Percentiles rank a stretch among this genome's conserved stretches.
Evolutionary conservation across 1,140 invertebrate genomes (phyloP).

Genomic region (Nephotettix cincticeps): DNA sequence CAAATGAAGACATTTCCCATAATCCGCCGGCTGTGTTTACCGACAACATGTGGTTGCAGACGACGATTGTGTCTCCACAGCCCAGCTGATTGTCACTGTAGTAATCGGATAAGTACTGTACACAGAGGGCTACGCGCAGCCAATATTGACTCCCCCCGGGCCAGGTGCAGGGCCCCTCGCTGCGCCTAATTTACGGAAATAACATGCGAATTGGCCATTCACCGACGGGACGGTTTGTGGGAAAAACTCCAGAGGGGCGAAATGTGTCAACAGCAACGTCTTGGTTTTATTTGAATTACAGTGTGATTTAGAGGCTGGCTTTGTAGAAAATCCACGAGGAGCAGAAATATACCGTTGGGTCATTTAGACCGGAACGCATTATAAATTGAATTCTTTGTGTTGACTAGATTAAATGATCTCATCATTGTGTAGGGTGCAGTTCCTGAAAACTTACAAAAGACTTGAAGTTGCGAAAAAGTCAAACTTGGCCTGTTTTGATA

Average conservation of each 20-base stretch:
- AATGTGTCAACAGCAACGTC: constrained; percentile 4
- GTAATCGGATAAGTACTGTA: too few species aligned
- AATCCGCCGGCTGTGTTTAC: background rate
- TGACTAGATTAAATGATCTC: too few species aligned
- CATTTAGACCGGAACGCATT: too few species aligned
- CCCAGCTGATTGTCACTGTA: too few species aligned
- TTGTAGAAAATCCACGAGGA: too few species aligned
- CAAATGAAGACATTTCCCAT: background rate
- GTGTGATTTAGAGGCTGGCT: background rate
- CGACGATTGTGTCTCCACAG: too few species aligned
- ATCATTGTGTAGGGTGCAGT: too few species aligned
- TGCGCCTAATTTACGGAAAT: constrained; percentile 13
- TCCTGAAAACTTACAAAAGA: too few species aligned
- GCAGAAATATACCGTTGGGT: too few species aligned
- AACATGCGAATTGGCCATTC: constrained; percentile 22
- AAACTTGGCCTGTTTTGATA: too few species aligned
- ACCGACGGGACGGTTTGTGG: constrained; percentile 10
- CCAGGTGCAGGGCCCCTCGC: background rate
- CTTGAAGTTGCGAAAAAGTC: too few species aligned
- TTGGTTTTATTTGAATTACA: background rate
- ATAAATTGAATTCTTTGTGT: too few species aligned
- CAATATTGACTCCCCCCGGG: background rate
- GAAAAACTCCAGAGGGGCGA: background rate
- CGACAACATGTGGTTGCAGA: background rate
- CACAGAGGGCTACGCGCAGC: background rate